Conservation (phyloP, 2,888 invertebrate genomes). For the Macaria notata region DNA sequence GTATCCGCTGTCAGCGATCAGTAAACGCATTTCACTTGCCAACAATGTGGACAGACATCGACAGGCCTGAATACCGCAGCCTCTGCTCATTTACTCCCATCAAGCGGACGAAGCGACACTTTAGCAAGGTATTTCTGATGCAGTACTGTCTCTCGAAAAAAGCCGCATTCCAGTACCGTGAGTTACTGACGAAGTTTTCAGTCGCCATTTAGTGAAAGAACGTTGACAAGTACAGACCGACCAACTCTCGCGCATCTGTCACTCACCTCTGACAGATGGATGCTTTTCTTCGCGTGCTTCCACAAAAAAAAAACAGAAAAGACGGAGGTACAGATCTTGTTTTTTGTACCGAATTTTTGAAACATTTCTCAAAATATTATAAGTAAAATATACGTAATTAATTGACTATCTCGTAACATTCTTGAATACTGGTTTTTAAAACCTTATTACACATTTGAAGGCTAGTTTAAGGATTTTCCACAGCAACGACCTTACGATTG, state of each 20-base stretch:
- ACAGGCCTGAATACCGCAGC: conserved; percentile 49
- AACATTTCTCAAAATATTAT: too few species aligned
- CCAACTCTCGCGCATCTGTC: conserved; percentile 54
- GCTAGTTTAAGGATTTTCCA: conserved; percentile 40
- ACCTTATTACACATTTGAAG: background rate
- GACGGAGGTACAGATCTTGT: too few species aligned
- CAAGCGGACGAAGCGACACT: conserved; percentile 47
- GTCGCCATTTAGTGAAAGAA: conserved; percentile 57
- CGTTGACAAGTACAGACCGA: conserved; percentile 54
- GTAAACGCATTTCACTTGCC: conserved; percentile 50
- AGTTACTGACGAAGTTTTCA: conserved; percentile 47
- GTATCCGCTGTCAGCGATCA: conserved; percentile 45
- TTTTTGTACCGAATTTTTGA: too few species aligned
- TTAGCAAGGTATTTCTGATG: conserved; percentile 49
- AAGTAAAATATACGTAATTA: too few species aligned
- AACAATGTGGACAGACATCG: conserved; percentile 41
- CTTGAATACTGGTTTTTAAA: too few species aligned
- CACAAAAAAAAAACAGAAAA: conserved; percentile 42
- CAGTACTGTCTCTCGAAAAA: conserved; percentile 53
- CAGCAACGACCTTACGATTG: conserved; percentile 34
- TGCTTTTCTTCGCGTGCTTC: conserved; percentile 40
- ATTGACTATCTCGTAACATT: too few species aligned
- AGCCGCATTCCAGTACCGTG: conserved; percentile 48
- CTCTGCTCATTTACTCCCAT: conserved; percentile 57
- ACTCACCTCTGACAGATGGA: conserved; percentile 58